These are phyloP conservation scores for Ennomos quercinarius DNA, from an alignment of 2,888 invertebrate genomes.

Conservation along the genomic window DNA sequence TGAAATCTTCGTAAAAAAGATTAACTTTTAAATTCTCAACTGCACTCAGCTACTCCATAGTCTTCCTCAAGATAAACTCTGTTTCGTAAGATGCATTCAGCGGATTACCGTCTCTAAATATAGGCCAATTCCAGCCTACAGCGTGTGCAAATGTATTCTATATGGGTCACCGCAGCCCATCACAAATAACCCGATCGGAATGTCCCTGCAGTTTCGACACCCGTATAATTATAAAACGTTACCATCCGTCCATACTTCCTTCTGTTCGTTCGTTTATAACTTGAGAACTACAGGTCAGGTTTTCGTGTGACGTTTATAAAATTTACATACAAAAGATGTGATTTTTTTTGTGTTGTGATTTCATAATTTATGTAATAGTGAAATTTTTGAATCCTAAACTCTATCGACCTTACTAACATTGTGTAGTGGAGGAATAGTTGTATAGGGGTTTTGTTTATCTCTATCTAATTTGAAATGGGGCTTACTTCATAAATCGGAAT, in stretches of 20 bases:
- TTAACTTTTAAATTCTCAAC: no score
- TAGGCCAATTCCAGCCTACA: constrained; percentile 65
- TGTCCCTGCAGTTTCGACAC: constrained; percentile 63
- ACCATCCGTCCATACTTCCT: constrained; percentile 34
- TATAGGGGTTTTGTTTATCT: no score
- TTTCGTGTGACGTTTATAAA: no score
- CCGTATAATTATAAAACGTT: constrained; percentile 43
- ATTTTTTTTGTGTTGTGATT: no score
- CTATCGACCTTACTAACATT: no score
- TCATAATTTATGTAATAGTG: no score
- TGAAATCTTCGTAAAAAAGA: no score
- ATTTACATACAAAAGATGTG: no score
- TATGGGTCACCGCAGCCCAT: constrained; percentile 62
- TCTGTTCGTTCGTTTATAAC: constrained; percentile 15
- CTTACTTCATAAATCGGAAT: no score
- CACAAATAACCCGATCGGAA: constrained; percentile 67
- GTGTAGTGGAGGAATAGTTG: no score
- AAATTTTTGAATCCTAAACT: no score
- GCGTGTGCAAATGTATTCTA: constrained; percentile 66
- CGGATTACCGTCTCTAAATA: constrained; percentile 68
- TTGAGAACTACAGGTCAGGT: neutral
- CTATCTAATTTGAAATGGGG: no score
- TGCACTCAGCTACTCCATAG: neutral
- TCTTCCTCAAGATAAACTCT: constrained; percentile 40
- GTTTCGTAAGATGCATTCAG: constrained; percentile 64